Conservation (phyloP, 1,140 invertebrate genomes). For the Caenorhabditis tropicalis region DNA sequence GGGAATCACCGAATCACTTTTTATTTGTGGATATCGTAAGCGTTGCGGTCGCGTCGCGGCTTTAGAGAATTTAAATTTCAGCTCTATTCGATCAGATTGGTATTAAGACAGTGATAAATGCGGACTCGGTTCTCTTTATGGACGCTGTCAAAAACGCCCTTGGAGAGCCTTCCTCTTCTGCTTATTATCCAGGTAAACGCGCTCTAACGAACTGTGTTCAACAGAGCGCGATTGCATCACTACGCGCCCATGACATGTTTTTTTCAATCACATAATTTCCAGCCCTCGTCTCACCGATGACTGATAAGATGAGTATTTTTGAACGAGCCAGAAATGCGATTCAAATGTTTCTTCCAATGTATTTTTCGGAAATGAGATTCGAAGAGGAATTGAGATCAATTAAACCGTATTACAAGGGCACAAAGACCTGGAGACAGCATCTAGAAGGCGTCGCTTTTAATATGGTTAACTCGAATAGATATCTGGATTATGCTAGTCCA, state of each 20-base stretch:
- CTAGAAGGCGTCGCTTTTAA: not conserved
- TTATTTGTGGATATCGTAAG: not conserved
- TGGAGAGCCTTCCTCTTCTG: not conserved
- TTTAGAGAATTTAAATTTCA: not conserved
- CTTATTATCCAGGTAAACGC: not conserved
- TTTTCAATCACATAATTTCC: not conserved
- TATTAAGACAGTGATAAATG: not conserved
- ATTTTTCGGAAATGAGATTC: not conserved
- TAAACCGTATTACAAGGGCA: not conserved
- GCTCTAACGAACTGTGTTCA: not conserved
- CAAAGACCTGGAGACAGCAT: not conserved
- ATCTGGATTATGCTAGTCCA: slow-evolving; percentile 48
- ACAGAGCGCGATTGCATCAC: too few relatives aligned
- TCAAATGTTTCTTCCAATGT: not conserved
- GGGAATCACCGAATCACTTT: slow-evolving; percentile 11
- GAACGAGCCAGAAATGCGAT: not conserved
- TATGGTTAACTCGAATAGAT: slow-evolving; percentile 38
- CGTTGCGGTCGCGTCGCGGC: too few relatives aligned
- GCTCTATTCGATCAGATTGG: slow-evolving; percentile 2
- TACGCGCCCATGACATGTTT: not conserved
- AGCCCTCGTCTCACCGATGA: not conserved
- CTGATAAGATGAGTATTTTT: not conserved
- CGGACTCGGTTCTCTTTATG: not conserved
- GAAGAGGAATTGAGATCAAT: not conserved
- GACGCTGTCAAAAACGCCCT: not conserved